Evolutionary conservation across 1,140 invertebrate species (phyloP), one percentile per base, ranked within the genome.

Genomic region (Gryllus bimaculatus): DNA sequence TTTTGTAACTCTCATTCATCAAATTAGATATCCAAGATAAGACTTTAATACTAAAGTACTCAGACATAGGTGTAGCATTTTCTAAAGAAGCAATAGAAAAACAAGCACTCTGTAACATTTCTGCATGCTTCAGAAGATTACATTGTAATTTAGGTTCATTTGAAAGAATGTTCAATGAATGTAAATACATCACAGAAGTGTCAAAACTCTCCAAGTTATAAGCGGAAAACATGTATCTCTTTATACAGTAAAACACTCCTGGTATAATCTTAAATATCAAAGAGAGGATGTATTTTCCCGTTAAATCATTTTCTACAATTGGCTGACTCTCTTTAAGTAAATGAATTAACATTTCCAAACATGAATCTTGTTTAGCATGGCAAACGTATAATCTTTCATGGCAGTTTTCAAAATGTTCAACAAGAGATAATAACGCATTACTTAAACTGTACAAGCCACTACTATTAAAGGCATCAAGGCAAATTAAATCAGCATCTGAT

Each of bases 281-380:
- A 3, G 18, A 10, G 18, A 66, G n/a, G 48, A 80, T 15, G 20
- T n/a, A 74, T n/a, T 78, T 73, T 47, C 73, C 49, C 8, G 74
- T 54, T 8, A 26, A 48, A 78, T 80, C 79, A 78, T 74, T 49
- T 47, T 20, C 26, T 39, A 12, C 12, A 13, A 21, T 18, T 20
- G 73, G 15, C n/a, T 74, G 47, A 48, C 79, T 78, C 49, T 80
- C 79, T 18, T 78, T 48, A 15, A 80, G 10, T 20, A 80, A 74
- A 75, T 26, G 18, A 6, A 47, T 8, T 12, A 80, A 39, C 20
- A 80, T 15, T 48, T 77, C 20, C 54, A 80, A 20, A 74, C 26
- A 21, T 20, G 18, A n/a, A 13, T 73, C 76, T 73, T 78, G 73
- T 13, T 7, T 13, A 21, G 47, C n/a, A 15, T 73, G 21, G 48